These are phyloP conservation scores for Aricia artaxerxes DNA, from an alignment of 2,888 invertebrate species.

Conservation along the genomic window DNA sequence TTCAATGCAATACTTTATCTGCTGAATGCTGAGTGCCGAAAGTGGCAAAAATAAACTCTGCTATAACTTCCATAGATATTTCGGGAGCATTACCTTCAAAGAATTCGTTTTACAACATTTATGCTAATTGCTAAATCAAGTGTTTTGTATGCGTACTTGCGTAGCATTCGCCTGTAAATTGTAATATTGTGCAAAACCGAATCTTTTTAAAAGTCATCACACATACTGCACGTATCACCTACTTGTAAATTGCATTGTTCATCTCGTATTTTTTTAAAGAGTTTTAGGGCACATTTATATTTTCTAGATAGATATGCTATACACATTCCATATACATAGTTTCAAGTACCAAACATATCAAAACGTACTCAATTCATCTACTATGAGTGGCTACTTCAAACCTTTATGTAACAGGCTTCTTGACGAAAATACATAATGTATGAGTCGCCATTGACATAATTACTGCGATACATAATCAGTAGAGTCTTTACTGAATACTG, in stretches of 20 bases:
- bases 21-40: background rate
- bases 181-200: background rate
- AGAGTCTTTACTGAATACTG: background rate
- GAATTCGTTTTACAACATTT: background rate
- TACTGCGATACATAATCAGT: background rate
- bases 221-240: no score
- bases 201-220: no score
- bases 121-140: background rate
- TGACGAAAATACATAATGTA: conserved; percentile 12
- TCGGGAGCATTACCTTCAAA: background rate
- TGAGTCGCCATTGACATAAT: conserved; percentile 4
- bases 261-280: background rate
- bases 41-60: background rate
- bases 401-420: background rate
- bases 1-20: background rate
- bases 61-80: background rate
- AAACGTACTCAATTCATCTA: background rate
- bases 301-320: background rate
- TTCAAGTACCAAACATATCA: background rate
- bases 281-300: background rate
- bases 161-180: background rate
- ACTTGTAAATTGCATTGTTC: background rate
- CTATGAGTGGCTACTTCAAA: background rate
- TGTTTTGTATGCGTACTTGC: background rate
- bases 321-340: background rate